phyloP scores from a whole-genome alignment of 2,888 invertebrate species.

The Diaperis boleti region DNA sequence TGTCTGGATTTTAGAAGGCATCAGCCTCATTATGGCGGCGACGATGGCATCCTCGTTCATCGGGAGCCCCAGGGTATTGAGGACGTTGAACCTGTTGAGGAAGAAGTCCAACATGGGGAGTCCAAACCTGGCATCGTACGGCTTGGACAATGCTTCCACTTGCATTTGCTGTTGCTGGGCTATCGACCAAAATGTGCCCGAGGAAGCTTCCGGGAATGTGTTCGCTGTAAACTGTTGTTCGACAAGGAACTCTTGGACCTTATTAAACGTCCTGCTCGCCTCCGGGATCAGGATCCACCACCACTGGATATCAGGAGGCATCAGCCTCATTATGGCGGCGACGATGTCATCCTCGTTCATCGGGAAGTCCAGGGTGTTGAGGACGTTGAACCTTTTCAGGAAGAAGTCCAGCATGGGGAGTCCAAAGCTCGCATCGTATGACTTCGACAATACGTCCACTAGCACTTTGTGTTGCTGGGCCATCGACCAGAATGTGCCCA shows the following conservation, averaged over 20 bases:
- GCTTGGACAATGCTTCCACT: no score
- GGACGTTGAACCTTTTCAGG: background rate
- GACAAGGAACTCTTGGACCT: background rate
- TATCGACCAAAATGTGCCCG: no score
- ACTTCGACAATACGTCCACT: no score
- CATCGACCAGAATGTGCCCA: no score
- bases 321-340: background rate
- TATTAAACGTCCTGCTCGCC: background rate
- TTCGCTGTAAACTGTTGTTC: background rate
- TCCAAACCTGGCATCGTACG: no score
- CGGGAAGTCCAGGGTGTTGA: background rate
- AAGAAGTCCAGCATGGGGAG: background rate
- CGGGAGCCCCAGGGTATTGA: background rate
- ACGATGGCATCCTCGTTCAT: background rate
- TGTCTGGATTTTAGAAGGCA: background rate
- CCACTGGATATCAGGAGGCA: background rate
- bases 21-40: background rate
- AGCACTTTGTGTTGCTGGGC: no score
- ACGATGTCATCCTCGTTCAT: background rate
- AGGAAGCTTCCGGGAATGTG: no score
- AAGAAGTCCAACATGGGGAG: background rate
- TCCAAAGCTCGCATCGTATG: no score
- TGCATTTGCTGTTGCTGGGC: no score
- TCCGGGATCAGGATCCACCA: background rate
- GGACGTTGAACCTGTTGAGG: background rate